Conservation (phyloP, 1,140 invertebrate species). For the Spodoptera litura region DNA sequence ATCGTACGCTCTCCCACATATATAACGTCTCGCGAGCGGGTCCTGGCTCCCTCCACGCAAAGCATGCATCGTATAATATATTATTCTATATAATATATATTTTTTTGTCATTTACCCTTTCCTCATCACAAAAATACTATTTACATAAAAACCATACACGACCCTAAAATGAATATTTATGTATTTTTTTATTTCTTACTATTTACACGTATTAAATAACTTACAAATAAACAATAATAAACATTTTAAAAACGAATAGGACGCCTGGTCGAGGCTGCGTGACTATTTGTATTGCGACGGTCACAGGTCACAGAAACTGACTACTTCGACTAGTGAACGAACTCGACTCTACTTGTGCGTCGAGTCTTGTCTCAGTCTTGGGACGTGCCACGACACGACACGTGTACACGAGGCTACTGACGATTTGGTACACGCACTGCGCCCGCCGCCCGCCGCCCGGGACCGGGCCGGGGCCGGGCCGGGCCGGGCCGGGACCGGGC, state of each 20-base stretch:
- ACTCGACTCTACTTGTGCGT: background rate
- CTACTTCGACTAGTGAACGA: conserved; percentile 23
- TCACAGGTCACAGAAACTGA: conserved; percentile 21
- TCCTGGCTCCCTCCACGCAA: conserved; percentile 33
- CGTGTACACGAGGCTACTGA: background rate
- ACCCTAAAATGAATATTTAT: conserved; percentile 72
- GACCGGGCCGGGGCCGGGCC: too few relatives aligned
- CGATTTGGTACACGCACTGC: background rate
- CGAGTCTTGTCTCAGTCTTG: conserved; percentile 26
- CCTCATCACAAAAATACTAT: conserved; percentile 76
- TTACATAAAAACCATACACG: conserved; percentile 73
- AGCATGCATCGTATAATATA: conserved; percentile 40
- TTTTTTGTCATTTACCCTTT: conserved; percentile 80
- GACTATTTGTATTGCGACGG: conserved; percentile 35
- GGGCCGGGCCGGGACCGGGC: too few relatives aligned
- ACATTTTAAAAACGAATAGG: conserved; percentile 72
- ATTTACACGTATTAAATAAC: conserved; percentile 81
- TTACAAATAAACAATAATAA: conserved; percentile 83
- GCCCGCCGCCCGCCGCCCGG: too few relatives aligned
- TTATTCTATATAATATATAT: conserved; percentile 50
- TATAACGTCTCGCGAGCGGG: conserved; percentile 2
- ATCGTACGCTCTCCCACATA: conserved; percentile 33
- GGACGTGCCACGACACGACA: background rate
- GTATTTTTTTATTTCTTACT: conserved; percentile 73
- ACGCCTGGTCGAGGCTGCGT: conserved; percentile 62